Evolutionary conservation across 30 jellyfish, hydroid and myxozoan genomes (phyloP).

Genomic region (Pseudorhiza aurosa): DNA sequence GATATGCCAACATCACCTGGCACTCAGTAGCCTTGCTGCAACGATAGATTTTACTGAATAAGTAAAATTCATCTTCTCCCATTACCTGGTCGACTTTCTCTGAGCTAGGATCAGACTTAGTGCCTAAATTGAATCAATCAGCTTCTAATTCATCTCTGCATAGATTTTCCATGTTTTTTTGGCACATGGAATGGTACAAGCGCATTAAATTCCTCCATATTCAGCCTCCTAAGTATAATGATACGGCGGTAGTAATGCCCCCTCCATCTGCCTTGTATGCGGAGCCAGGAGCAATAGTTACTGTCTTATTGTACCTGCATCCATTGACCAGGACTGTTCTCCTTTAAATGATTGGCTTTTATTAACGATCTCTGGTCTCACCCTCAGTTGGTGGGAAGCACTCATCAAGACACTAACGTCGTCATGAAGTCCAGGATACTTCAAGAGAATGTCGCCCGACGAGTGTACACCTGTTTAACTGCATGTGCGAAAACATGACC

Average conservation of each 20-base stretch:
- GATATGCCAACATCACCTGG: no score
- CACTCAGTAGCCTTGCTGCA: no score
- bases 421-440: slow-evolving; percentile 14
- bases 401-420: slow-evolving; percentile 42
- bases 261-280: slow-evolving; percentile 53
- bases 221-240: no score
- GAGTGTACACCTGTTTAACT: no score
- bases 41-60: no score
- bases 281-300: slow-evolving; percentile 50
- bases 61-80: no score
- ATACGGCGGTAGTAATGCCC: slow-evolving; percentile 39
- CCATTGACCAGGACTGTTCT: slow-evolving; percentile 52
- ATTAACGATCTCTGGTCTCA: no score
- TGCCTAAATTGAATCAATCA: not conserved
- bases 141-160: not conserved
- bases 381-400: slow-evolving; percentile 64
- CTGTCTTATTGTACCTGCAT: no score
- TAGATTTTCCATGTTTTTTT: no score
- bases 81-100: no score
- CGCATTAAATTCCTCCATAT: slow-evolving; percentile 58
- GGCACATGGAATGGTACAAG: slow-evolving; percentile 33
- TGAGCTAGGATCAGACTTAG: no score
- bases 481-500: slow-evolving; percentile 67
- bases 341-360: no score
- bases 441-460: slow-evolving; percentile 58